Percentiles rank a stretch among this genome's conserved stretches.
Conservation (phyloP, 2,797 vertebrate species). For the Gastrophryne carolinensis region DNA sequence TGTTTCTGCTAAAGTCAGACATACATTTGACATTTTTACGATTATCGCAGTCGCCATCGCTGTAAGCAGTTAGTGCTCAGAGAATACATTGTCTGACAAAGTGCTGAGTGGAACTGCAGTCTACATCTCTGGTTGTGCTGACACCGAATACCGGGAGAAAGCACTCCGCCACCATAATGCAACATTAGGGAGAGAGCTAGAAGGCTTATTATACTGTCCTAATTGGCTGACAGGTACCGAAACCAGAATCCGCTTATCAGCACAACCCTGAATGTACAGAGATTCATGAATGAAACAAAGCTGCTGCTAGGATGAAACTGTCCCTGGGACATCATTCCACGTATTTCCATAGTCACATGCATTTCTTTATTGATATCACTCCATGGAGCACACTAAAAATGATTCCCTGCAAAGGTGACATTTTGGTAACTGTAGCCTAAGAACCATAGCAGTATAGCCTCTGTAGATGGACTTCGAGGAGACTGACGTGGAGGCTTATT, state of each 20-base stretch:
- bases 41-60: neutral
- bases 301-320: slow-evolving; percentile 7
- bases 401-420: neutral
- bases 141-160: slow-evolving; percentile 34
- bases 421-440: neutral
- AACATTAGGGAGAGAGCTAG: slow-evolving; percentile 48
- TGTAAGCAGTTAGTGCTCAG: neutral
- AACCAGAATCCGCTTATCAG: slow-evolving; percentile 38
- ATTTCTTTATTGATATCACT: neutral
- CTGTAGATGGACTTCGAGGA: too few relatives aligned
- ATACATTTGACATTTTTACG: neutral
- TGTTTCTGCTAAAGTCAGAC: neutral
- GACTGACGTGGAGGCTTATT: too few relatives aligned
- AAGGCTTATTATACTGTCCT: slow-evolving; percentile 36
- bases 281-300: slow-evolving; percentile 21
- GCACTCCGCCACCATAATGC: slow-evolving; percentile 33
- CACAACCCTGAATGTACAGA: slow-evolving; percentile 23
- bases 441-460: neutral
- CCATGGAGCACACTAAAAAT: neutral
- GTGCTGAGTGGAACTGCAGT: slow-evolving; percentile 42
- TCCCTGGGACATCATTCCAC: slow-evolving; percentile 1
- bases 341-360: slow-evolving; percentile 21
- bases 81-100: slow-evolving; percentile 41
- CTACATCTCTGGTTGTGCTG: slow-evolving; percentile 40
- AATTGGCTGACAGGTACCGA: slow-evolving; percentile 46